Evolutionary conservation across 2,888 invertebrate species (phyloP).

Genomic region (Drosophila kambysellisi): DNA sequence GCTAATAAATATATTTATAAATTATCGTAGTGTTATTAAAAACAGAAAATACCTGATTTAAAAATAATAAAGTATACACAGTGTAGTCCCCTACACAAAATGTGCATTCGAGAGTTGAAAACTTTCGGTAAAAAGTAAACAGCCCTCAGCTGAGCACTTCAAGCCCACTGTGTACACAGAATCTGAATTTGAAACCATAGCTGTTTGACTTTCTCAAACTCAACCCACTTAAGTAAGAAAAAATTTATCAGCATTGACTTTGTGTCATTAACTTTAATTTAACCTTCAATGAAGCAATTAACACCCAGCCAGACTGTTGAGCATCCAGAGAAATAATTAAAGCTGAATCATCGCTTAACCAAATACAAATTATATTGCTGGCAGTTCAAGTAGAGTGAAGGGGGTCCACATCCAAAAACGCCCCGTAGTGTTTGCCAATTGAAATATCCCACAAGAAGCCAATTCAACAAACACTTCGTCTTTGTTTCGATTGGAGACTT

Average conservation of each 20-base stretch:
- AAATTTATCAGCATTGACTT: slow-evolving; percentile 13
- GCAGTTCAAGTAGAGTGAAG: slow-evolving; percentile 33
- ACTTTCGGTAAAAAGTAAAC: slow-evolving; percentile 16
- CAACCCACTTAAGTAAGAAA: slow-evolving; percentile 16
- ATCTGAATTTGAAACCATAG: slow-evolving; percentile 9
- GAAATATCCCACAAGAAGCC: slow-evolving; percentile 23
- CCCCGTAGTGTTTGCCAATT: slow-evolving; percentile 27
- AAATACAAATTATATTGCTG: slow-evolving; percentile 35
- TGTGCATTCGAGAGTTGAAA: slow-evolving; percentile 15
- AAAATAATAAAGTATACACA: accelerated
- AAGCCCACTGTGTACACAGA: slow-evolving; percentile 8
- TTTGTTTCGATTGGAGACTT: slow-evolving; percentile 31
- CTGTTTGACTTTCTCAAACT: background rate
- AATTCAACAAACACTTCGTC: slow-evolving; percentile 20
- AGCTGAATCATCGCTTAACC: slow-evolving; percentile 59
- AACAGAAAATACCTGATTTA: background rate
- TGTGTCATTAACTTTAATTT: slow-evolving; percentile 66
- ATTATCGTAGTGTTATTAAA: background rate
- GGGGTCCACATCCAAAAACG: slow-evolving; percentile 8
- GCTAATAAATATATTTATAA: background rate
- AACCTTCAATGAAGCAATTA: slow-evolving; percentile 60
- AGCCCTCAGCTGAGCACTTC: background rate
- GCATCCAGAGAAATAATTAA: slow-evolving; percentile 60
- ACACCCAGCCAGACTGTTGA: slow-evolving; percentile 27
- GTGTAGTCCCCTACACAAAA: background rate